Percentiles rank a stretch among this genome's conserved stretches.
Conservation (phyloP, 2,113 vertebrate genomes). For the Myrmecobius fasciatus region DNA sequence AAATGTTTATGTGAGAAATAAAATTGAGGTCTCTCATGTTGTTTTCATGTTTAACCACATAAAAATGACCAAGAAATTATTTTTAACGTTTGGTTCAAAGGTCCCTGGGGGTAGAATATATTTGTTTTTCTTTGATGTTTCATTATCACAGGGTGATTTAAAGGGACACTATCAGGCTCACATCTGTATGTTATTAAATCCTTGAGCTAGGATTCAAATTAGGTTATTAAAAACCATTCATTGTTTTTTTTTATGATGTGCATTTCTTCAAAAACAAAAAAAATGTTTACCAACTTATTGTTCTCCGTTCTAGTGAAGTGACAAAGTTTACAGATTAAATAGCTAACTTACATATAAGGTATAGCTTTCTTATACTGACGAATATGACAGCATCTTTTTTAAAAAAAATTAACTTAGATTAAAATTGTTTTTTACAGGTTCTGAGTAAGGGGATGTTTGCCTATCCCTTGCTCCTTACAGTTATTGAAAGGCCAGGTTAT, state of each 20-base stretch:
- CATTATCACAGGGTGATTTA: slow-evolving; percentile 41
- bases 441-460: background rate
- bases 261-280: slow-evolving; percentile 22
- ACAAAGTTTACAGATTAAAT: background rate
- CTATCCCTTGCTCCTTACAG: background rate
- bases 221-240: slow-evolving; percentile 52
- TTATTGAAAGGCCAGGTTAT: background rate
- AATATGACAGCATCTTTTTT: background rate
- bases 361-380: background rate
- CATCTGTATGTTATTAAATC: slow-evolving; percentile 54
- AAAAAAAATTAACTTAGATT: background rate
- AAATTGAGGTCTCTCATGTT: slow-evolving; percentile 31
- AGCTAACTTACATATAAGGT: background rate
- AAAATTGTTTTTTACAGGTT: background rate
- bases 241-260: slow-evolving; percentile 63
- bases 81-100: slow-evolving; percentile 60
- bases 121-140: slow-evolving; percentile 55
- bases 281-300: background rate
- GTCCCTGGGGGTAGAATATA: slow-evolving; percentile 37
- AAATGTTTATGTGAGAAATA: slow-evolving; percentile 31
- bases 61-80: slow-evolving; percentile 42
- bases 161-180: slow-evolving; percentile 46
- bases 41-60: slow-evolving; percentile 49
- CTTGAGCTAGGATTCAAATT: slow-evolving; percentile 54
- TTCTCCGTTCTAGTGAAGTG: background rate